Evolutionary conservation across 2,888 invertebrate genomes (phyloP).

Genomic region (Torymus auratus): DNA sequence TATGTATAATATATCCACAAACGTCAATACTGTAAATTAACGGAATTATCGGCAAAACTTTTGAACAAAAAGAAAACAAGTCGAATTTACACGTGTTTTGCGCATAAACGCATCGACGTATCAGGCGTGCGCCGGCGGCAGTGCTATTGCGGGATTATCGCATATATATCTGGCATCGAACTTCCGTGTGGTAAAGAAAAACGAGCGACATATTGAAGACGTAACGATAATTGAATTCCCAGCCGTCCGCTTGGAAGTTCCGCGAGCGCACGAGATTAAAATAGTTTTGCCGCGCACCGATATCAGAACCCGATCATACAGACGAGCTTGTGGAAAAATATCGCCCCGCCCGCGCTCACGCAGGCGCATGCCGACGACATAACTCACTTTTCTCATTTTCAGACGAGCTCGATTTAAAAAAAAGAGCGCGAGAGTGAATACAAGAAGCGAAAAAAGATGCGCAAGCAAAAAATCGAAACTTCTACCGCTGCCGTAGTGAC

Average conservation of each 20-base stretch:
- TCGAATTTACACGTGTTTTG: slow-evolving; percentile 3
- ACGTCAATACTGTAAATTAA: no score
- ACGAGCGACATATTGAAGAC: slow-evolving; percentile 27
- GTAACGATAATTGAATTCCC: slow-evolving; percentile 53
- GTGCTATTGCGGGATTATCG: not conserved
- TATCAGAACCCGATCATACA: slow-evolving; percentile 45
- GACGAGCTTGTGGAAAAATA: slow-evolving; percentile 1
- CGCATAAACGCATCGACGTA: not conserved
- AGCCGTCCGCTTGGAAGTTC: slow-evolving; percentile 11
- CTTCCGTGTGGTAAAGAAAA: slow-evolving; percentile 4
- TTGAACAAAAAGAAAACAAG: no score
- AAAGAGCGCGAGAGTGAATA: not conserved
- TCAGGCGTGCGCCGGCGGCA: no score
- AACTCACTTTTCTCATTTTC: slow-evolving; percentile 42
- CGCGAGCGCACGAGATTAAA: slow-evolving; percentile 43
- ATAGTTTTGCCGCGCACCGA: slow-evolving; percentile 43
- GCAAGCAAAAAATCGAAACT: not conserved
- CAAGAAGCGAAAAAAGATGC: no score
- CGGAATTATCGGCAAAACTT: no score
- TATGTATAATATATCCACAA: no score
- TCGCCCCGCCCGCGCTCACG: not conserved
- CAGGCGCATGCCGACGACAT: slow-evolving; percentile 14
- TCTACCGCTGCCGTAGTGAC: not conserved
- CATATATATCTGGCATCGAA: slow-evolving; percentile 8
- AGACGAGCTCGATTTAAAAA: slow-evolving; percentile 11